Evolutionary conservation across 2,113 vertebrate genomes (phyloP), one percentile per base, ranked within the genome.

Genomic region (Oncorhynchus kisutch): DNA sequence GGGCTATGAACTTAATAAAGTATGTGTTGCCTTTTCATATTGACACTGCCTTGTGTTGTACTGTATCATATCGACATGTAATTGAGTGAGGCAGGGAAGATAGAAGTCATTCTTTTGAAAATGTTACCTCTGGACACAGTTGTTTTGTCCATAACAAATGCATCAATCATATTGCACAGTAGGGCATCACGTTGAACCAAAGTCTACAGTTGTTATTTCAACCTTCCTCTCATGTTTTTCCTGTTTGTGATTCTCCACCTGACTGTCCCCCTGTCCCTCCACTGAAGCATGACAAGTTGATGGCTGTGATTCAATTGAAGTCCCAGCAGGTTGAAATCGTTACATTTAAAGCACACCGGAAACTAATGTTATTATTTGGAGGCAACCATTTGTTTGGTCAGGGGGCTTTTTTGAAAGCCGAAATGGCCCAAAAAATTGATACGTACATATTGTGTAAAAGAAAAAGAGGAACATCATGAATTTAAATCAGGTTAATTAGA

Each of bases 401-500:
- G 85, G 79, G 51, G 71, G 75, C 5, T 13, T 25, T 66, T 74
- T 60, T 70, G 72, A 76, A 66, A 64, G 75, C 74, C 68, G 7
- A 51, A 54, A 16, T 31, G 8, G 12, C 22, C 68, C 77, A 70
- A 80, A 80, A 13, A 82, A 80, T 74, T 22, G 1, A 75, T 86
- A 79, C 80, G 85, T 81, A 82, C 78, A 48, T 74, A 18, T 72
- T 66, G 22, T 31, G 65, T 73, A 73, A 84, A 74, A 74, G 71
- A 75, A 80, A 84, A 54, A 76, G 22, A 64, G 62, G 73, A 13
- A 80, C 25, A 72, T 77, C 82, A 83, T 76, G 74, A 80, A 72
- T 76, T 78, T 81, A 82, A 89, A 90, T 87, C 81, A 88, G 86
- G 87, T 88, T 88, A 82, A 88, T 87, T 86, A 84, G 70, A 72